Base-by-base conservation (phyloP, 92 coral and sea anemone genomes). In the Nematostella vectensis region DNA sequence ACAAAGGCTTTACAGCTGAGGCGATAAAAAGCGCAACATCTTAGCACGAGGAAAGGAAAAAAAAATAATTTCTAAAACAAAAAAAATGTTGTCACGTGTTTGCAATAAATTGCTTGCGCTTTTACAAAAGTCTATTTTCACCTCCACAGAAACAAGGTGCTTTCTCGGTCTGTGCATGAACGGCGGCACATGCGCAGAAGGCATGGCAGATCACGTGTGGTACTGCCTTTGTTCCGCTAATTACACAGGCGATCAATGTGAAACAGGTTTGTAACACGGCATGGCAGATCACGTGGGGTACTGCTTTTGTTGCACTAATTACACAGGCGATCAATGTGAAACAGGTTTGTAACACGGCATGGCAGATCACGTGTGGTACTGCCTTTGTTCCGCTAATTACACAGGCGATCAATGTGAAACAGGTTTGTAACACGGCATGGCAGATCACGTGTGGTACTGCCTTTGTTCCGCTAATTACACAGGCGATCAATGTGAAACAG, bases 111-210 rank as follows among this genome's bases (percentile, higher is more conserved):
- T n/a, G n/a, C n/a, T n/a, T n/a, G n/a, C n/a, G n/a, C n/a, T n/a
- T n/a, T n/a, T n/a, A n/a, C n/a, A n/a, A n/a, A n/a, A n/a, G n/a
- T n/a, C n/a, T n/a, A n/a, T n/a, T n/a, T n/a, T n/a, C n/a, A n/a
- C n/a, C n/a, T n/a, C n/a, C n/a, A n/a, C n/a, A n/a, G n/a, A n/a
- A n/a, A n/a, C n/a, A n/a, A n/a, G n/a, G n/a, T n/a, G n/a, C n/a
- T n/a, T n/a, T n/a, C 42, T 15, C 15, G 42, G 42, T 36, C 8
- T 36, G 8, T 45, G 51, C 21, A 11, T 6, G 12, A 45, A 45
- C 21, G 51, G 51, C 4, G 51, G 51, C 4, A 45, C 51, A 45
- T 45, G 51, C 51, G 51, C 51, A 45, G 51, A 10, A 45, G 51
- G 51, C 4, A 4, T 10, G 9, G 51, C 11, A 4, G 23, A 45